phyloP scores from a whole-genome alignment of 2,797 vertebrate species.

The Sarcophilus harrisii region DNA sequence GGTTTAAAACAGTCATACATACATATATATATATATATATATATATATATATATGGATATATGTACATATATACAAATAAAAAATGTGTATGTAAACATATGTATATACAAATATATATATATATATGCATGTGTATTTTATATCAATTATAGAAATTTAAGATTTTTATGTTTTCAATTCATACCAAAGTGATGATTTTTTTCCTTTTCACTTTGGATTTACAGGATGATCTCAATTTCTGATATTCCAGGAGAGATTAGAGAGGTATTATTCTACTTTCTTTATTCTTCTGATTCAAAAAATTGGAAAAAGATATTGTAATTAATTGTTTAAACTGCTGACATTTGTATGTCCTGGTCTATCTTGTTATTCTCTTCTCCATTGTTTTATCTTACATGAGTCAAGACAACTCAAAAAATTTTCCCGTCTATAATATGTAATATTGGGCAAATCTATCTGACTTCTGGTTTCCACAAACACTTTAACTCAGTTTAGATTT shows the following conservation, averaged over 20 bases:
- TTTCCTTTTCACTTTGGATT: not conserved
- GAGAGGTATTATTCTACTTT: not conserved
- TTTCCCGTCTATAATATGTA: not conserved
- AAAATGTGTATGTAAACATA: no score
- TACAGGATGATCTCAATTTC: conserved; percentile 9
- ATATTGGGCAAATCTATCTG: conserved; percentile 36
- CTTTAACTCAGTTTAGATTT: conserved; percentile 18
- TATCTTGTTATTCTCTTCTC: not conserved
- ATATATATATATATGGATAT: no score
- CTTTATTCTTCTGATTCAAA: not conserved
- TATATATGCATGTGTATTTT: no score
- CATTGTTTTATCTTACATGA: conserved; percentile 11
- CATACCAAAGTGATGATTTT: not conserved
- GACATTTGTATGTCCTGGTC: conserved; percentile 13
- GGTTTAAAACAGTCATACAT: conserved; percentile 8
- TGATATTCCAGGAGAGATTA: not conserved
- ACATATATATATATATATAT: no score
- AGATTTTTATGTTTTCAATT: conserved; percentile 24
- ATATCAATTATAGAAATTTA: conserved; percentile 16
- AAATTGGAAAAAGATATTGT: not conserved
- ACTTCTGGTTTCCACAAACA: conserved; percentile 57
- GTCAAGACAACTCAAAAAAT: not conserved
- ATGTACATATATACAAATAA: no score
- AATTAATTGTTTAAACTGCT: conserved; percentile 8
- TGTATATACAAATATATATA: no score